Percentiles rank a stretch among this genome's conserved stretches.
Evolutionary conservation across 1,140 invertebrate genomes (phyloP).

Genomic region (Ceratina japonica): DNA sequence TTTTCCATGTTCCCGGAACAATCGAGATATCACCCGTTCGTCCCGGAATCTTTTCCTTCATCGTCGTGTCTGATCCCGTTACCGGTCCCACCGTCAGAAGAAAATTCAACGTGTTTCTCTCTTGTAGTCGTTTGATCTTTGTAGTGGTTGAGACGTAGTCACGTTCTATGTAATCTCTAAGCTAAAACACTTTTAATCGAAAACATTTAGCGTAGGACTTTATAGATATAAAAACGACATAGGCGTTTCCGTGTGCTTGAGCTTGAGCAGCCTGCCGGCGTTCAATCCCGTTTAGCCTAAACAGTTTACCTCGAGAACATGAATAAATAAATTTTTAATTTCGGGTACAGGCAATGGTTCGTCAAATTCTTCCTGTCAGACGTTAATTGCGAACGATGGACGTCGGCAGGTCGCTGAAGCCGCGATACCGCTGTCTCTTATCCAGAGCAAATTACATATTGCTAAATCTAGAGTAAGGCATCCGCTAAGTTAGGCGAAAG

Average conservation of each 20-base stretch:
- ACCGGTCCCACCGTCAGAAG: conserved; percentile 54
- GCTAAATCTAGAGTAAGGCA: conserved; percentile 75
- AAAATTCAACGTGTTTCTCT: conserved; percentile 70
- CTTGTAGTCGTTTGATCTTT: conserved; percentile 73
- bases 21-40: conserved; percentile 14
- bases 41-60: conserved; percentile 28
- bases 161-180: conserved; percentile 76
- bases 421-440: conserved; percentile 61
- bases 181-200: conserved; percentile 73
- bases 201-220: conserved; percentile 68
- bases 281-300: too few species aligned
- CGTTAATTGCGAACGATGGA: background rate
- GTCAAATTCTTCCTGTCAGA: background rate
- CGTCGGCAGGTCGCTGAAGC: conserved; percentile 56
- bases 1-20: conserved; percentile 22
- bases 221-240: conserved; percentile 63
- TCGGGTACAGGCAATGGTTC: background rate
- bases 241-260: conserved; percentile 59
- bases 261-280: conserved; percentile 46
- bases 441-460: conserved; percentile 71
- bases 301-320: background rate
- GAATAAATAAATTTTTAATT: too few species aligned
- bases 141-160: conserved; percentile 72
- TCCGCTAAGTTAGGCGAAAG: conserved; percentile 71
- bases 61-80: conserved; percentile 50